Conservation (phyloP, 2,113 vertebrate species). For the Dromas ardeola region DNA sequence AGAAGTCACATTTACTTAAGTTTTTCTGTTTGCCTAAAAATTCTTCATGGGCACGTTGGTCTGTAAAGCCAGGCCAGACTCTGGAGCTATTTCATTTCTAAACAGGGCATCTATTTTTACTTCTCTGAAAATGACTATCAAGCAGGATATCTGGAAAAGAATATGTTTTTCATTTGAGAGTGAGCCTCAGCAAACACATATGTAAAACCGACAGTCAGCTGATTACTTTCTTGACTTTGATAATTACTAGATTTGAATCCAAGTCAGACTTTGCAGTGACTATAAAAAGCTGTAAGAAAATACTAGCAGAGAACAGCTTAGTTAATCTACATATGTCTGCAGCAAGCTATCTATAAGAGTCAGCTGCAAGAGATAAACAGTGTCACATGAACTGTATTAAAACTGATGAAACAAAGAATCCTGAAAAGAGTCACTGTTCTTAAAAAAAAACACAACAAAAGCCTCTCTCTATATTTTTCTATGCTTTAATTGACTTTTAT, state of each 20-base stretch:
- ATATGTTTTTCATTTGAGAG: not conserved
- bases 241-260: constrained; percentile 39
- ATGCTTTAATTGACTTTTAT: not conserved
- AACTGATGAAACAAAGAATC: not conserved
- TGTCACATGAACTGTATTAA: not conserved
- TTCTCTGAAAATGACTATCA: not conserved
- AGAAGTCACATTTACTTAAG: not conserved
- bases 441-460: not conserved
- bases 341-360: not conserved
- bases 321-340: not conserved
- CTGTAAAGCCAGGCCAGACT: not conserved
- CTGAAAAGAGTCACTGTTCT: not conserved
- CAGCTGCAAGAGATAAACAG: not conserved
- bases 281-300: not conserved
- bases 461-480: not conserved
- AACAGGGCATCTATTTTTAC: not conserved
- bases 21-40: not conserved
- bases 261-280: not conserved
- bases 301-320: not conserved
- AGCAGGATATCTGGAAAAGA: not conserved
- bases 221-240: not conserved
- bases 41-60: not conserved
- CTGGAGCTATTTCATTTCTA: not conserved
- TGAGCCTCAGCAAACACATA: not conserved
- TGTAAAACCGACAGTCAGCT: not conserved